Percentiles rank a stretch among this genome's conserved stretches.
Evolutionary conservation across 2,113 vertebrate species (phyloP).

Genomic region (Ia io): DNA sequence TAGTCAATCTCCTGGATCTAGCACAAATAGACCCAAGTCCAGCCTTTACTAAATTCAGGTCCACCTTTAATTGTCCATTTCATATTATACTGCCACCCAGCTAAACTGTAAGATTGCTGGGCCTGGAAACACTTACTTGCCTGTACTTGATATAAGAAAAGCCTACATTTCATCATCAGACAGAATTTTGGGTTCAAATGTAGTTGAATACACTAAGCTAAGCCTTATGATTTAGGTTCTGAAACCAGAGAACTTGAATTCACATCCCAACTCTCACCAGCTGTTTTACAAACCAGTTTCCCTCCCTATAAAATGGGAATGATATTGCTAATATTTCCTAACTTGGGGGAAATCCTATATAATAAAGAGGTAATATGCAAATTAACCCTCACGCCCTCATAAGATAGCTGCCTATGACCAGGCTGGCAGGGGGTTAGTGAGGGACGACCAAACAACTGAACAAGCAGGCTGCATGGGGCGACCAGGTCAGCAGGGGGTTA

Average conservation of each 20-base stretch:
- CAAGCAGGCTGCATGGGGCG: no score
- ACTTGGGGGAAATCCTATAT: not conserved
- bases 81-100: not conserved
- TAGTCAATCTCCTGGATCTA: not conserved
- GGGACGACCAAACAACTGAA: no score
- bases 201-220: not conserved
- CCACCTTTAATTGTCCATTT: not conserved
- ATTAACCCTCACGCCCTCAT: no score
- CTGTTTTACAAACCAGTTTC: not conserved
- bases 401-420: no score
- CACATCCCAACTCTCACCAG: not conserved
- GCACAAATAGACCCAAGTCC: not conserved
- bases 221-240: not conserved
- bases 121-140: not conserved
- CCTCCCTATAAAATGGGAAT: not conserved
- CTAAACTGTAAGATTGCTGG: not conserved
- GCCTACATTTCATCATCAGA: not conserved
- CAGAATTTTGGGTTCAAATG: not conserved
- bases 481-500: no score
- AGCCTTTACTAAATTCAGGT: conserved; percentile 6
- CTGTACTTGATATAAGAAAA: not conserved
- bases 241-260: not conserved
- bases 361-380: no score
- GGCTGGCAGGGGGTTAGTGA: no score
- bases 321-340: not conserved